phyloP scores from a whole-genome alignment of 2,888 invertebrate genomes.

The Carcina quercana region DNA sequence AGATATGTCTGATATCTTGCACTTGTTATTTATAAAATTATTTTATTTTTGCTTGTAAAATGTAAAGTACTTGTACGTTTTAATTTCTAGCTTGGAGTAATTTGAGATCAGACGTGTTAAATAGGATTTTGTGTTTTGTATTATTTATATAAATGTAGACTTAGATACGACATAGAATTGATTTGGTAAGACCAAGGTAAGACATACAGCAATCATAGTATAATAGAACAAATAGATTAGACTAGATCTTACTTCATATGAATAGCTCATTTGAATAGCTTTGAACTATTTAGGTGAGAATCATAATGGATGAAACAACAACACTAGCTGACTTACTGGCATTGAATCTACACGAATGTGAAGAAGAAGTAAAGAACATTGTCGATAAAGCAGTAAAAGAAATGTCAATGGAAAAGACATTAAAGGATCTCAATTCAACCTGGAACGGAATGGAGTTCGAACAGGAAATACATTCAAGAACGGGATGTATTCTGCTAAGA shows the following conservation, averaged over 20 bases:
- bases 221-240: not conserved
- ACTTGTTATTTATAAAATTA: no score
- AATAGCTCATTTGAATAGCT: not conserved
- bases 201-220: not conserved
- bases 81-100: no score
- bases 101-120: no score
- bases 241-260: not conserved
- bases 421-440: slow-evolving; percentile 91
- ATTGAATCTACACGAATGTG: slow-evolving; percentile 95
- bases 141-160: no score
- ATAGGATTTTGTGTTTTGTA: no score
- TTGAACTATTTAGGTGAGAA: slow-evolving; percentile 80
- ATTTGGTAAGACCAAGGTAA: no score
- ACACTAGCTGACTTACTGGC: slow-evolving; percentile 93
- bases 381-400: slow-evolving; percentile 99
- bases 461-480: slow-evolving; percentile 90
- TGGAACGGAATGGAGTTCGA: slow-evolving; percentile 97
- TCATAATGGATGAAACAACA: slow-evolving; percentile 94
- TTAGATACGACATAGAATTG: no score
- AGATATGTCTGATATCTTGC: no score
- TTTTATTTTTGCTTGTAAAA: no score
- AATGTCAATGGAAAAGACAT: slow-evolving; percentile 98
- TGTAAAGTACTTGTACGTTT: no score
- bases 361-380: slow-evolving; percentile 97
- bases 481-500: slow-evolving; percentile 88